Evolutionary conservation across 2,888 invertebrate species (phyloP), one percentile per base, ranked within the genome.

Genomic region (Drepanosiphum platanoidis): DNA sequence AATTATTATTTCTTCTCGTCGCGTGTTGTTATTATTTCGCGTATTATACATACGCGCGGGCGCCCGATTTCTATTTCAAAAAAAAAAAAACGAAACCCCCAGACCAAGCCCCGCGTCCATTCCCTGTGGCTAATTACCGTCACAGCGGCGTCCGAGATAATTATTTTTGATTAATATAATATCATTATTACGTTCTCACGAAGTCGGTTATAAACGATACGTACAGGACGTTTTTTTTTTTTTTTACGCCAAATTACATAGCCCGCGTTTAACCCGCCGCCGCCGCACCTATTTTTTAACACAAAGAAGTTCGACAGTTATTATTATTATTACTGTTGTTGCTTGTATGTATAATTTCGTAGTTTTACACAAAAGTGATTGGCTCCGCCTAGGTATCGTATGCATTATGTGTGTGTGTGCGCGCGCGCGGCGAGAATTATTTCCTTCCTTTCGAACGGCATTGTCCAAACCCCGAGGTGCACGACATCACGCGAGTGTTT

Each of bases 361-460:
- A 3, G 72, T 42, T 5, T 72, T 18, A 30, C n/a, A n/a, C 74
- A n/a, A 52, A 52, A 74, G 32, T 52, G 9, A 74, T 52, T 34
- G 46, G 5, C 52, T n/a, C 5, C 42, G 22, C n/a, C n/a, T n/a
- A 8, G 42, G 4, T 72, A 46, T 18, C 42, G 4, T 39, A 39
- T 39, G 4, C 39, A 39, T 39, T 39, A 39, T 9, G 9, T 39
- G 39, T 9, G 39, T 39, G 39, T 39, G 18, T 18, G 3, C 46
- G 3, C 42, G 5, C 18, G 18, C 52, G 5, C 52, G 5, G 22
- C 52, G 22, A 18, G 22, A 18, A 52, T 52, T n/a, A 11, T 39
- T 32, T 58, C 34, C 75, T 36, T 27, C 58, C n/a, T 36, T 58
- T 75, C 58, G 4, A 75, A 75, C 52, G 22, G 46, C 52, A n/a